A percentile compares a stretch with the other conserved stretches of the same genome.
These are phyloP conservation scores for Halotydeus destructor DNA, from an alignment of 1,140 invertebrate genomes.

Conservation along the genomic window DNA sequence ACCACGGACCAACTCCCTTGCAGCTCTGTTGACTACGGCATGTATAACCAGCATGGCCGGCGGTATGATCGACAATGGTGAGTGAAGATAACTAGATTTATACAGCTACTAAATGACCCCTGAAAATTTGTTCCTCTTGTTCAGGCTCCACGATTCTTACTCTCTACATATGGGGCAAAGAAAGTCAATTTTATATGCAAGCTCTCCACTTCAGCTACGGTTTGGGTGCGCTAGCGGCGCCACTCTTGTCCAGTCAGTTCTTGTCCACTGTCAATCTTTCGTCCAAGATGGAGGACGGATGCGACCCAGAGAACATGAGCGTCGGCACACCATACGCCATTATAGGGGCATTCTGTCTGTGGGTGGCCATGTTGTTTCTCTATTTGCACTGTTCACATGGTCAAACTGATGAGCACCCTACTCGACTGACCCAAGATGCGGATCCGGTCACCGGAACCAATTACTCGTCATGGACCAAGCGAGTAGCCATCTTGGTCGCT, in stretches of 20 bases:
- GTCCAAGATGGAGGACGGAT: no score
- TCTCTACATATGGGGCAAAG: slow-evolving; percentile 29
- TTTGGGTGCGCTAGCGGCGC: slow-evolving; percentile 30
- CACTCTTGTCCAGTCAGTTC: slow-evolving; percentile 28
- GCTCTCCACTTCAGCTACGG: slow-evolving; percentile 32
- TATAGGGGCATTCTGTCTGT: background rate
- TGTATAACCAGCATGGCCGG: slow-evolving; percentile 23
- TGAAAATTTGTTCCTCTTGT: no score
- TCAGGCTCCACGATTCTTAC: slow-evolving; percentile 27
- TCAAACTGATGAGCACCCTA: background rate
- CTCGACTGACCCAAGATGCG: background rate
- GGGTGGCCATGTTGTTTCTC: background rate
- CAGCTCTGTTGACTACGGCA: background rate
- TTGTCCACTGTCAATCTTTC: slow-evolving; percentile 18
- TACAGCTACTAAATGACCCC: no score
- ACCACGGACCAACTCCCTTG: background rate
- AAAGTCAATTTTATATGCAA: slow-evolving; percentile 31
- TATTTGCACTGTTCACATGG: background rate
- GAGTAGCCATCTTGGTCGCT: no score
- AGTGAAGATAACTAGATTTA: no score
- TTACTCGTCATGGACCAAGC: no score
- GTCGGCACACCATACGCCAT: background rate
- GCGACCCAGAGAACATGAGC: background rate
- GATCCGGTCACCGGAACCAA: no score
- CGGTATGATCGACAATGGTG: background rate